These are phyloP conservation scores for Paralvinella palmiformis DNA, from an alignment of 1,140 invertebrate species.

Conservation along the genomic window DNA sequence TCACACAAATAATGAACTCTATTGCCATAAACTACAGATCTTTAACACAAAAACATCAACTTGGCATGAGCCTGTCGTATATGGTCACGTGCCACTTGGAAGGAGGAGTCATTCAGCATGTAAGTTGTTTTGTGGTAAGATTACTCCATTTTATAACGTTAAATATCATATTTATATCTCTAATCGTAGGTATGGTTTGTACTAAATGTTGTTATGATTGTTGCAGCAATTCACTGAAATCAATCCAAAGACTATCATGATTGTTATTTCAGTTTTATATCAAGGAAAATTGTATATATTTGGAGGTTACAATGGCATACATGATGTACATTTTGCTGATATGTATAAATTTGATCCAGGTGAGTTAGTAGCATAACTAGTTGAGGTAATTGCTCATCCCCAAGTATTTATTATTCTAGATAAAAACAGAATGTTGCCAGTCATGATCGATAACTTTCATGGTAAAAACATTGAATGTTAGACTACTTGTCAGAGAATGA, in stretches of 20 bases:
- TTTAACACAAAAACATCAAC: slow-evolving; percentile 64
- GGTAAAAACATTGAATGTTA: no score
- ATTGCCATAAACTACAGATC: slow-evolving; percentile 70
- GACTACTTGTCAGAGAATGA: no score
- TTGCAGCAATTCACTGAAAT: background rate
- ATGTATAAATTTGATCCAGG: slow-evolving; percentile 64
- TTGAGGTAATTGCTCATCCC: background rate
- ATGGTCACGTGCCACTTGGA: slow-evolving; percentile 61
- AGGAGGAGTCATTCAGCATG: slow-evolving; percentile 82
- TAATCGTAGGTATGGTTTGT: background rate
- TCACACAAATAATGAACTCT: slow-evolving; percentile 63
- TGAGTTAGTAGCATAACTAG: slow-evolving; percentile 30
- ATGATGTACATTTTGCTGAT: slow-evolving; percentile 74
- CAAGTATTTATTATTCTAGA: no score
- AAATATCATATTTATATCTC: background rate
- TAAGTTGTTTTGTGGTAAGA: slow-evolving; percentile 49
- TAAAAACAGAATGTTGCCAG: no score
- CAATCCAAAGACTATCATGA: background rate
- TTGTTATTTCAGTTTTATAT: slow-evolving; percentile 63
- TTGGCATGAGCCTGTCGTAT: slow-evolving; percentile 62
- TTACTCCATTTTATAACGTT: background rate
- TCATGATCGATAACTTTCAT: no score
- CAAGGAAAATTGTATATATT: slow-evolving; percentile 74
- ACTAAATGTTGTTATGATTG: background rate
- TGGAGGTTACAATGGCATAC: slow-evolving; percentile 75